Base-by-base conservation (phyloP, 2,113 vertebrate species). In the Sapajus apella region DNA sequence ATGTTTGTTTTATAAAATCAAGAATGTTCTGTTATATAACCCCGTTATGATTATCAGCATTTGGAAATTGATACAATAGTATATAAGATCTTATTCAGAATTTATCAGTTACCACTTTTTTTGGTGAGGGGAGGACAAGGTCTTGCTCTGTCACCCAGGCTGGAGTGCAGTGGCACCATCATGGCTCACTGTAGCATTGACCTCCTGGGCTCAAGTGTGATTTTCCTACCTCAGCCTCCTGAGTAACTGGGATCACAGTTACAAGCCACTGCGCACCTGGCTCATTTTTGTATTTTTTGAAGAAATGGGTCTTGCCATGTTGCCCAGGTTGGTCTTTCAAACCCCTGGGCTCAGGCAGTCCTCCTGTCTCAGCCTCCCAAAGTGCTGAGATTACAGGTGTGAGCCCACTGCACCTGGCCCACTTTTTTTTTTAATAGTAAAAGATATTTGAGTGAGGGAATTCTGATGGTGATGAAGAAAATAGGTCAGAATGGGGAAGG, bases 31-130 rank as follows among this genome's bases (percentile, higher is more conserved):
- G 30, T 89, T 68, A 43, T 40, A 43, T 52, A 79, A 76, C 27
- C 75, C 8, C 13, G 83, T 6, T 52, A 37, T 14, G 75, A 55
- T n/a, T 47, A 77, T 47, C 35, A 55, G 55, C 87, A 35, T 77
- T 14, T 37, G 30, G 50, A 93, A 56, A 64, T 80, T 47, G 70
- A 56, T 56, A 40, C 6, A 32, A 21, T 43, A 47, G 64, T 61
- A 8, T 50, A 11, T 6, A 13, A 90, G 43, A 27, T 14, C 23
- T 79, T 64, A 66, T 21, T 90, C 45, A 79, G 17, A 76, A 85
- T 96, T 90, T 89, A 85, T 79, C n/a, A 64, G 27, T 70, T 79
- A 37, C 79, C 68, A 77, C 72, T 40, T 52, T 68, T 82, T 94
- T 85, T 81, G 66, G 30, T 64, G 27, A 64, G 61, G 27, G 27